Base-by-base conservation (phyloP, 1,140 invertebrate genomes). In the Propsilocerus akamusi region DNA sequence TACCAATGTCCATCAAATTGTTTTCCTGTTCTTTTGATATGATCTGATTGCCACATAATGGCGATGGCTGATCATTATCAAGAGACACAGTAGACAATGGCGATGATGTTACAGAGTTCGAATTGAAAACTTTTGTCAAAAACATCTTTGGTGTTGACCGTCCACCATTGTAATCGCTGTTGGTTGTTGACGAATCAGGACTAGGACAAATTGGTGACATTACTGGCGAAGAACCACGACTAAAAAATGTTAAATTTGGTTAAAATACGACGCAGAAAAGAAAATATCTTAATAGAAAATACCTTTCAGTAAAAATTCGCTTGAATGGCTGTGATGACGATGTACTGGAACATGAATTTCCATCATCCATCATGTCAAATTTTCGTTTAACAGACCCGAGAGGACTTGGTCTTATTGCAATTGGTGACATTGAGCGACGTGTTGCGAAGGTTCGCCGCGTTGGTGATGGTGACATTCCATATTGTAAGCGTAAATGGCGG, bases 381-480 rank as follows among this genome's bases (percentile, higher is more conserved):
- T 88, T 86, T 51, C 86, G 69, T 66, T 90, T 91, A 20, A 84
- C 68, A 6, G 78, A 71, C 25, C 76, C 78, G 53, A 85, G 66
- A 26, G 75, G 73, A 30, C 80, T 81, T 8, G 82, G 80, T 22
- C 86, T 71, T 64, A 91, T 76, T 10, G 82, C 74, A 55, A 89
- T 89, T 7, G 86, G 86, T 56, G 85, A 88, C 52, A 86, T 74
- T 58, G 85, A 88, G 26, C 86, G 72, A 37, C 83, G 74, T 25
- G 81, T 85, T 50, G 81, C 76, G 62, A 85, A 87, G 14, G 76
- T 74, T 58, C 81, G 84, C 51, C 84, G 71, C 6, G 84, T 87
- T 3, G 86, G 86, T 56, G 85, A 89, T 12, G 86, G 86, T 5
- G 85, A 86, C 41, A 82, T 64, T 25, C 64, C 67, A 28, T 23